These are phyloP conservation scores for Xanthia icteritia DNA, from an alignment of 2,888 invertebrate species.

Conservation along the genomic window DNA sequence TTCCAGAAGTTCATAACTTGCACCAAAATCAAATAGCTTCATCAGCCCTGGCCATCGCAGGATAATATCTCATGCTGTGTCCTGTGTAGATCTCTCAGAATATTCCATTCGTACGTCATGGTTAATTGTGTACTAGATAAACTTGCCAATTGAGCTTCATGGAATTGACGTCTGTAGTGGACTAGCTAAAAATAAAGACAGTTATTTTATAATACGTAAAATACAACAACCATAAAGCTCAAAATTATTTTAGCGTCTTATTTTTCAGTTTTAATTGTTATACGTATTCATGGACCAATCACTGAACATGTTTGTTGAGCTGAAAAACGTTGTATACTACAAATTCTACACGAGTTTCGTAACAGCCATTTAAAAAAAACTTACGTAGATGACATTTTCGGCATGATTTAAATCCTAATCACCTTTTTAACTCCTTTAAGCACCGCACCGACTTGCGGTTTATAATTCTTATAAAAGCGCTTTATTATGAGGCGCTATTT, in stretches of 20 bases:
- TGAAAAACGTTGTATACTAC: neutral
- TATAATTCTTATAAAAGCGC: neutral
- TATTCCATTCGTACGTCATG: conserved; percentile 6
- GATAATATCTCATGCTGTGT: conserved; percentile 41
- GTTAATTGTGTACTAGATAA: conserved; percentile 12
- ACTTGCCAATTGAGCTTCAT: conserved; percentile 2
- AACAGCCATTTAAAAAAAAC: neutral
- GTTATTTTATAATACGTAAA: neutral
- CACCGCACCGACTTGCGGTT: neutral
- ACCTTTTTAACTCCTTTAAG: neutral
- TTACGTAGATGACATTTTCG: neutral
- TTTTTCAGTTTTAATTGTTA: neutral
- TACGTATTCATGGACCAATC: neutral
- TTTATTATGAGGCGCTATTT: conserved; percentile 20
- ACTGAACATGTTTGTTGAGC: neutral
- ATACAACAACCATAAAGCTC: neutral
- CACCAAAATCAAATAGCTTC: conserved; percentile 52
- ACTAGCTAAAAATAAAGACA: neutral
- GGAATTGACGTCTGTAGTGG: neutral
- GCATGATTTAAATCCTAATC: neutral
- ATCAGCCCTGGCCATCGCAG: conserved; percentile 43
- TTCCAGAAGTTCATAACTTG: conserved; percentile 37
- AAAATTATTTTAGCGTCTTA: neutral
- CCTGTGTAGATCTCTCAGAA: conserved; percentile 1
- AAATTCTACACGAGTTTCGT: neutral